A percentile compares a stretch with the other conserved stretches of the same genome.
These are phyloP conservation scores for Phaethon lepturus DNA, from an alignment of 2,113 vertebrate species.

Conservation along the genomic window DNA sequence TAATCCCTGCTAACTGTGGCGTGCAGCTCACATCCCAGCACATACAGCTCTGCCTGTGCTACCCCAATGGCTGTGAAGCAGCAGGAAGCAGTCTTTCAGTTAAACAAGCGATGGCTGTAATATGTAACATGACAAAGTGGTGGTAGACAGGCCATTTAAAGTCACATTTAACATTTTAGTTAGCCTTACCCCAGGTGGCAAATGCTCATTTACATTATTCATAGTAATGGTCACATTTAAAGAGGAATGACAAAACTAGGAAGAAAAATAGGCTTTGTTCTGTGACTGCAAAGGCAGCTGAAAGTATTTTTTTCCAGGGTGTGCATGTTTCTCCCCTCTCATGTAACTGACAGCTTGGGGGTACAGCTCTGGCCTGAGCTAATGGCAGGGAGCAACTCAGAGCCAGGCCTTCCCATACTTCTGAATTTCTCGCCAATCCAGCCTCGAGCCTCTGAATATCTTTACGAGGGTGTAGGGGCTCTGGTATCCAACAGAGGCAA, in stretches of 20 bases:
- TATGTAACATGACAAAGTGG: not conserved
- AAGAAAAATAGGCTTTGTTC: not conserved
- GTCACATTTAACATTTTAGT: conserved; percentile 53
- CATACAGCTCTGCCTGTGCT: not conserved
- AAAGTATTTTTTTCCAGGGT: not conserved
- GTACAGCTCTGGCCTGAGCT: not conserved
- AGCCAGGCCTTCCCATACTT: not conserved
- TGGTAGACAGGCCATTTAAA: conserved; percentile 26
- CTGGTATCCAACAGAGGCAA: not conserved
- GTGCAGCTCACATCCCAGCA: not conserved
- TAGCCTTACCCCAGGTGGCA: conserved; percentile 27
- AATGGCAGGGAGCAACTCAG: not conserved
- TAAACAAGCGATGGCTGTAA: not conserved
- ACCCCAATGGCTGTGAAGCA: not conserved
- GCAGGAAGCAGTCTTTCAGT: not conserved
- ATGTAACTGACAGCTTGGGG: not conserved
- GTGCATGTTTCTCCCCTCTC: not conserved
- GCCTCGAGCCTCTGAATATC: not conserved
- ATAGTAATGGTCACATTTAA: not conserved
- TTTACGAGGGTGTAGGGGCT: not conserved
- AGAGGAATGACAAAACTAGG: not conserved
- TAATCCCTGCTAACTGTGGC: not conserved
- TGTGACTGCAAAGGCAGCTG: not conserved
- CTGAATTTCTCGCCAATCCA: not conserved
- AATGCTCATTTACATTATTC: conserved; percentile 32